These are phyloP conservation scores for Theonella swinhoei DNA, from an alignment of 37 sponge, comb jelly and placozoan species.

Conservation along the genomic window DNA sequence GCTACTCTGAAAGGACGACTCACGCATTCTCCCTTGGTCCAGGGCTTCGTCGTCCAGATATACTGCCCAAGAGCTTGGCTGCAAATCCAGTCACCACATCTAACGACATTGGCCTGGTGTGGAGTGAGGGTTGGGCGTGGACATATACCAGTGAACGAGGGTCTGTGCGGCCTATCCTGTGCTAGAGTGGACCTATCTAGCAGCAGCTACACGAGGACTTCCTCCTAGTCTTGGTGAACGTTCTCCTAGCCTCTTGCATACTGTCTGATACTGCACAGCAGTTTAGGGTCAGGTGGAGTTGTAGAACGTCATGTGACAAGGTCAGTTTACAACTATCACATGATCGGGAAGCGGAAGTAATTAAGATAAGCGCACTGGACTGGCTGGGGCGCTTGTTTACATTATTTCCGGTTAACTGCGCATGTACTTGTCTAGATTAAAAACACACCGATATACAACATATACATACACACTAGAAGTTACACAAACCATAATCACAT, in stretches of 20 bases:
- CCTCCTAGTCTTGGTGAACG: background rate
- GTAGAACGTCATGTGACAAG: background rate
- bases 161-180: background rate
- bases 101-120: background rate
- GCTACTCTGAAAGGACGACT: background rate
- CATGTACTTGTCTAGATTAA: too few species aligned
- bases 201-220: background rate
- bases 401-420: background rate
- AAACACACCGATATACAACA: too few species aligned
- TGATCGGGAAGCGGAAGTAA: too few species aligned
- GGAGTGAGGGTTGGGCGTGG: background rate
- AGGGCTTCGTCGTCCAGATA: background rate
- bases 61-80: background rate
- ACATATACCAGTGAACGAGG: background rate
- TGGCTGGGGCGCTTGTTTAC: background rate
- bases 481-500: too few species aligned
- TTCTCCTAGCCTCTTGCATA: background rate
- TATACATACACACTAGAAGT: too few species aligned
- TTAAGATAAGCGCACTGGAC: too few species aligned
- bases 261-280: background rate
- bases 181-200: background rate
- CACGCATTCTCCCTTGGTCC: background rate
- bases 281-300: background rate
- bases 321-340: background rate
- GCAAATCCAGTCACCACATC: background rate